Conservation (phyloP, 2,113 vertebrate genomes). For the Chionis minor region DNA sequence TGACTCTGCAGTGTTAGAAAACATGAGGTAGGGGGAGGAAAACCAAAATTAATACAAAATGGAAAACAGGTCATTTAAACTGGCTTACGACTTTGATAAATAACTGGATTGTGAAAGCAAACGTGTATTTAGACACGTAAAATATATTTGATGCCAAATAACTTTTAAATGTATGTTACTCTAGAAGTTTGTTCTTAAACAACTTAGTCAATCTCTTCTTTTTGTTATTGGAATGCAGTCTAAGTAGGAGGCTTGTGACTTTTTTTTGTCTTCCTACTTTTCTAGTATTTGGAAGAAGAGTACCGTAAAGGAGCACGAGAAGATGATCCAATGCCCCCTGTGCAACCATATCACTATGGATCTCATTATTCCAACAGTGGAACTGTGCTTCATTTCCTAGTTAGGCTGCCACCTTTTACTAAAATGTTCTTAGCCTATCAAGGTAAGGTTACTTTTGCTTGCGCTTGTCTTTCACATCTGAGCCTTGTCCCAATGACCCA, state of each 20-base stretch:
- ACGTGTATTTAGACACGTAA: neutral
- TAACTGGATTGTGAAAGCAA: neutral
- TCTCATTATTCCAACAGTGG: slow-evolving; percentile 99
- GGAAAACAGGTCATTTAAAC: neutral
- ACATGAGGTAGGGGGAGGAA: fast-evolving
- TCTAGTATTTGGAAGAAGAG: slow-evolving; percentile 95
- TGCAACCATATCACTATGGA: slow-evolving; percentile 97
- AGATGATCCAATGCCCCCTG: slow-evolving; percentile 97
- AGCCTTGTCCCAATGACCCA: neutral
- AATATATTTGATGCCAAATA: neutral
- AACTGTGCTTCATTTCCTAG: slow-evolving; percentile 96
- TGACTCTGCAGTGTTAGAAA: neutral
- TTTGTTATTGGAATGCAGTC: neutral
- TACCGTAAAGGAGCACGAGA: slow-evolving; percentile 93
- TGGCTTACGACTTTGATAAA: neutral
- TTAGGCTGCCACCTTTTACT: slow-evolving; percentile 96
- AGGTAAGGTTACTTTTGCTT: slow-evolving; percentile 73
- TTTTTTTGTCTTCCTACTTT: neutral
- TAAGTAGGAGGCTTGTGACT: neutral
- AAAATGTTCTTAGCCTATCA: slow-evolving; percentile 99
- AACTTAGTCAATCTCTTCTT: neutral
- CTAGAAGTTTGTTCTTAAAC: neutral
- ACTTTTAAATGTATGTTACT: neutral
- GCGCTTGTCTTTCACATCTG: neutral
- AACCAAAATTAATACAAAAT: neutral